Evolutionary conservation across 2,113 vertebrate species (phyloP), one percentile per base, ranked within the genome.

Genomic region (Nothocercus nigrocapillus): DNA sequence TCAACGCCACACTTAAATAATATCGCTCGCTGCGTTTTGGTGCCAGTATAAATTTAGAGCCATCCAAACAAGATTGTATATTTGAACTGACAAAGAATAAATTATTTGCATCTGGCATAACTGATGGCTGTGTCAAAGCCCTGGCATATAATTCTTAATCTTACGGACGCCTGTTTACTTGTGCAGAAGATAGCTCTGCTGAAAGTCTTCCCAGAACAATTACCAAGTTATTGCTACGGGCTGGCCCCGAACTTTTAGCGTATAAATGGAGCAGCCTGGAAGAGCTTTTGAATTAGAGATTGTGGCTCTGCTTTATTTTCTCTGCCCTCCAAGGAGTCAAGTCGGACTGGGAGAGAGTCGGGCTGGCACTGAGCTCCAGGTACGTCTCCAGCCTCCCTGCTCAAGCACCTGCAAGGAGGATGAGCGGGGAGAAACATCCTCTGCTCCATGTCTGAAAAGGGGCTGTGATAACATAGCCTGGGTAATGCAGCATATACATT

Each of bases 61-160:
- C 96, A 96, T 97, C 97, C 97, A 98, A 98, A 98, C 93, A 94
- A 91, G 96, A 94, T 47, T 90, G 97, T 92, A 85, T 95, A 95
- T 98, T 98, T 98, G 97, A 98, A 98, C 97, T 96, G 97, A 98
- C 98, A 97, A 97, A 98, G 96, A 98, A 97, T 98, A 98, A 98
- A 98, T 98, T 97, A 98, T 98, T 98, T 98, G 96, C 97, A 98
- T 98, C 97, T 98, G 97, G 97, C 97, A 98, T 97, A 98, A 98
- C 93, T 97, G 98, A 98, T 98, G 97, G 95, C 92, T 36, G 97
- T 98, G 97, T 98, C 98, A 98, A 97, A 98, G 96, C 97, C 97
- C 97, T 89, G 95, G 95, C 96, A 97, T 79, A 97, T 97, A 97
- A 98, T 97, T 98, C 97, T 97, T 89, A 93, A 98, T 97, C 96